Evolutionary conservation across 1,140 invertebrate genomes (phyloP).

Genomic region (Bombus consobrinus): DNA sequence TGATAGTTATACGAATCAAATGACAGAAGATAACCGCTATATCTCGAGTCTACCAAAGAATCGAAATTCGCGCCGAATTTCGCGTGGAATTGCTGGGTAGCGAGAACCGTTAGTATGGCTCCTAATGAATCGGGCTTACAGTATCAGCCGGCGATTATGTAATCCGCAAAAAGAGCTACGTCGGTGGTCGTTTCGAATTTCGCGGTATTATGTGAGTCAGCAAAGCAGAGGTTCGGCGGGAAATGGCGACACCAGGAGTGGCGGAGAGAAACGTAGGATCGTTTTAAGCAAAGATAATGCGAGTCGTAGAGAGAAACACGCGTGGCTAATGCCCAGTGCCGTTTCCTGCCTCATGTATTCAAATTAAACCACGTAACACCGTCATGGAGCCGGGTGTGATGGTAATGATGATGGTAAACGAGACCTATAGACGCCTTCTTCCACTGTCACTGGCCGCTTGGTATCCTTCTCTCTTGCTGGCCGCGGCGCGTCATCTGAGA

Average conservation of each 20-base stretch:
- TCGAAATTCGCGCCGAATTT: background rate
- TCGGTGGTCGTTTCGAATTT: slow-evolving; percentile 60
- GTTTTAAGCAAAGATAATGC: slow-evolving; percentile 67
- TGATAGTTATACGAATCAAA: too few species aligned
- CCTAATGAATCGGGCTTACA: background rate
- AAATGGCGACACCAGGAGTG: slow-evolving; percentile 3
- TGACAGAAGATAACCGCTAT: too few species aligned
- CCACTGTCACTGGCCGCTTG: slow-evolving; percentile 32
- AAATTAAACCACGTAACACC: slow-evolving; percentile 71
- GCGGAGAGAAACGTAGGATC: slow-evolving; percentile 19
- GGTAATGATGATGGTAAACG: slow-evolving; percentile 70
- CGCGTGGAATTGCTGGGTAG: background rate
- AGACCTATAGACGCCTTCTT: slow-evolving; percentile 54
- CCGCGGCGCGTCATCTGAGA: slow-evolving; percentile 21
- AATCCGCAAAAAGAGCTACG: slow-evolving; percentile 29
- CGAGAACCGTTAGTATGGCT: background rate
- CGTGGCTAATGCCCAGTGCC: slow-evolving; percentile 63
- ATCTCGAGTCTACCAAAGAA: too few species aligned
- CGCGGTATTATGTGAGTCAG: slow-evolving; percentile 61
- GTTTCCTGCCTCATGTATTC: slow-evolving; percentile 71
- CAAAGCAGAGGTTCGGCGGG: slow-evolving; percentile 9
- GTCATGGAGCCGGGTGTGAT: slow-evolving; percentile 57
- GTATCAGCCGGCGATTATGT: slow-evolving; percentile 14
- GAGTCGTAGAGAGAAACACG: slow-evolving; percentile 63
- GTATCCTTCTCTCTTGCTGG: slow-evolving; percentile 11